phyloP scores from a whole-genome alignment of 2,113 vertebrate species.

The Laterallus jamaicensis region DNA sequence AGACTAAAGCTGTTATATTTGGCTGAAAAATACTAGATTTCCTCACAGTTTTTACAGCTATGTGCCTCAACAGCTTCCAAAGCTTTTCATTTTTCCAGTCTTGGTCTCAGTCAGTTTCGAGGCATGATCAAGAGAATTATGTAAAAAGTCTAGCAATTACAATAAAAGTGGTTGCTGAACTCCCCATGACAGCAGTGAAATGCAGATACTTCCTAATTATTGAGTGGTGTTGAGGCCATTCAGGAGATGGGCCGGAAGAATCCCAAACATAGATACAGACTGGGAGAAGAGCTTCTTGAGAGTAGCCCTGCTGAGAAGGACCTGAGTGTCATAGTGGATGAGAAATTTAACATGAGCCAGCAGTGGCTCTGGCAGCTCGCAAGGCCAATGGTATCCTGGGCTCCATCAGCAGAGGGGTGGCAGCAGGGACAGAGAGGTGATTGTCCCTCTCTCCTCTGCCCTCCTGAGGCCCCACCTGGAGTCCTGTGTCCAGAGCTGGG shows the following conservation, averaged over 20 bases:
- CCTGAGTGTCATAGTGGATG: too few relatives aligned
- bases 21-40: background rate
- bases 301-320: too few relatives aligned
- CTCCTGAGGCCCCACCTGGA: too few relatives aligned
- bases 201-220: background rate
- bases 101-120: background rate
- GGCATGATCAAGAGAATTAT: background rate
- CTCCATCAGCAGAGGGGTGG: too few relatives aligned
- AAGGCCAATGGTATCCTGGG: too few relatives aligned
- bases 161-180: background rate
- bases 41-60: background rate
- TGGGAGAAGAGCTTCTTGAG: too few relatives aligned
- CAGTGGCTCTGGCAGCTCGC: too few relatives aligned
- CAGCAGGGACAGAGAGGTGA: too few relatives aligned
- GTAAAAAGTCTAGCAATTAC: background rate
- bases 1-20: background rate
- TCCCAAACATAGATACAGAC: too few relatives aligned
- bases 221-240: background rate
- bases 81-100: background rate
- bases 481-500: too few relatives aligned
- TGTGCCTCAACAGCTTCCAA: background rate
- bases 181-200: background rate
- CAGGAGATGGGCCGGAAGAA: background rate
- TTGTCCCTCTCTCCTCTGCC: too few relatives aligned
- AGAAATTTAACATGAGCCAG: too few relatives aligned